Base-by-base conservation (phyloP, 2,888 invertebrate genomes). In the Diogma glabrata region DNA sequence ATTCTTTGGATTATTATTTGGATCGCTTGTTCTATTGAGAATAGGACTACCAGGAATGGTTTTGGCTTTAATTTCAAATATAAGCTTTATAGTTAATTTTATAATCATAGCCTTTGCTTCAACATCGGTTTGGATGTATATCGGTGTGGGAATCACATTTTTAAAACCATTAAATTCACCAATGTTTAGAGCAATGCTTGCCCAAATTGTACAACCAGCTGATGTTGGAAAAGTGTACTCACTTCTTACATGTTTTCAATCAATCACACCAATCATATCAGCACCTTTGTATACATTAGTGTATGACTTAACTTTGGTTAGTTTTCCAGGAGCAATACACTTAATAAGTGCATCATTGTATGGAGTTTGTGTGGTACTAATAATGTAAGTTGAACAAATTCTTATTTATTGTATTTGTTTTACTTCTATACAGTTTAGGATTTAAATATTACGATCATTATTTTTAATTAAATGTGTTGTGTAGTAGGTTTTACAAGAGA, bases 221-320 rank as follows among this genome's bases (percentile, higher is more conserved):
- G 69, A 70, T 62, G 64, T 70, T 45, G 81, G 81, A 3, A 82
- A 82, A 68, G 75, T 84, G 22, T 85, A 84, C 62, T 77, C 85
- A 0, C 67, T 85, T 49, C 76, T 81, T 61, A 76, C 81, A 24
- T 75, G 79, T 3, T 61, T 82, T 22, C 85, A 85, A 67, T 78
- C 81, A 14, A 58, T 78, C 40, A 72, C 77, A 19, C 81, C 81
- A 1, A 68, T 85, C 49, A 59, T 78, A 3, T 73, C 81, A 1
- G 74, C 81, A 2, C 73, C 82, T 1, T 56, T 84, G 1, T 87
- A 80, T 64, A 80, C 78, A 23, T 63, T 75, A 1, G 64, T 86
- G 17, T 87, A 86, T 60, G 73, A 0, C 63, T 14, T 1, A 8
- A 43, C 43, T 3, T 22, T 43, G 5, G 23, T 14, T 8, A 22